Percentiles rank a stretch among this genome's conserved stretches.
These are phyloP conservation scores for Drosophila murphyi DNA, from an alignment of 1,140 invertebrate genomes.

Conservation along the genomic window DNA sequence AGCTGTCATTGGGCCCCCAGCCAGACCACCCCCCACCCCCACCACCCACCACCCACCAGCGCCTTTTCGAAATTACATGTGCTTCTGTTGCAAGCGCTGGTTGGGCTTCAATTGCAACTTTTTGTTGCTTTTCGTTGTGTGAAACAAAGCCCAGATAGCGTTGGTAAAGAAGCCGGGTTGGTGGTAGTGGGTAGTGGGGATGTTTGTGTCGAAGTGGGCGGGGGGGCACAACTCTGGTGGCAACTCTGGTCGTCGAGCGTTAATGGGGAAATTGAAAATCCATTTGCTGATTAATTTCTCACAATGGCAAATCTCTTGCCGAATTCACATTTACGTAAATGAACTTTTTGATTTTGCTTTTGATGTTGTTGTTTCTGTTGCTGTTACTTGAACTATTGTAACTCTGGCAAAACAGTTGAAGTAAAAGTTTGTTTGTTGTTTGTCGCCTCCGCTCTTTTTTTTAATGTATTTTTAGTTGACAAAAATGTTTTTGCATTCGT, in stretches of 20 bases:
- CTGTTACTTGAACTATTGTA: slow-evolving; percentile 26
- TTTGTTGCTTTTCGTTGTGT: neutral
- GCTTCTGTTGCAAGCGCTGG: slow-evolving; percentile 2
- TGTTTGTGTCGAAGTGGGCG: slow-evolving; percentile 2
- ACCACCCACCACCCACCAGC: no score
- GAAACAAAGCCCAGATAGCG: neutral
- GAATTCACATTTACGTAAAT: slow-evolving; percentile 78
- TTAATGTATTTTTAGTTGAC: slow-evolving; percentile 20
- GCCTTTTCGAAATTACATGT: slow-evolving; percentile 31
- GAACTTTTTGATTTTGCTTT: slow-evolving; percentile 65
- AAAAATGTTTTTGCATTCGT: slow-evolving; percentile 70
- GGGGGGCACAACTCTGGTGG: slow-evolving; percentile 23
- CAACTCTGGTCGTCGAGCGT: slow-evolving; percentile 51
- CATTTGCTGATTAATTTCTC: slow-evolving; percentile 81
- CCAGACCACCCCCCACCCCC: neutral
- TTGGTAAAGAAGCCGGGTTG: neutral
- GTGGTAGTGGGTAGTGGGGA: neutral
- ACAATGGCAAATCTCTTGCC: slow-evolving; percentile 33
- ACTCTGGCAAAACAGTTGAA: slow-evolving; percentile 31
- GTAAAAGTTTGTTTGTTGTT: slow-evolving; percentile 48
- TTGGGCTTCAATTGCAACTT: slow-evolving; percentile 10
- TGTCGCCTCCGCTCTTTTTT: slow-evolving; percentile 26
- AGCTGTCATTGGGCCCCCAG: slow-evolving; percentile 26
- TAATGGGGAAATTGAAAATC: slow-evolving; percentile 81
- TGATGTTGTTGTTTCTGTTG: slow-evolving; percentile 24